A percentile compares a stretch with the other conserved stretches of the same genome.
phyloP scores from a whole-genome alignment of 2,113 vertebrate species.

The Myanophis thanlyinensis region DNA sequence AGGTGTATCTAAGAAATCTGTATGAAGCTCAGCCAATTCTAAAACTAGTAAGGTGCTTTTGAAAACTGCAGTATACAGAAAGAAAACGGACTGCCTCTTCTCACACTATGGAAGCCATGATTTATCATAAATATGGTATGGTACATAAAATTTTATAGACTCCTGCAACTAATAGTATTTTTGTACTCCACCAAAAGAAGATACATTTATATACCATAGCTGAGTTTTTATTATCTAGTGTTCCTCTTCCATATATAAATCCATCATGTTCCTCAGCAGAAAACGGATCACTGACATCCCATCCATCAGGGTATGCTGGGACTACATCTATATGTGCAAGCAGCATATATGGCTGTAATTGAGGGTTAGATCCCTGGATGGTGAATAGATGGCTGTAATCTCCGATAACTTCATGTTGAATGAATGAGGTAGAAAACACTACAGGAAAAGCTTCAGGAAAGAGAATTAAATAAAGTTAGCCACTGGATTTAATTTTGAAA shows the following conservation, averaged over 20 bases:
- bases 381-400: slow-evolving; percentile 89
- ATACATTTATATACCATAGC: slow-evolving; percentile 75
- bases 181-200: background rate
- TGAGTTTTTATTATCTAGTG: slow-evolving; percentile 88
- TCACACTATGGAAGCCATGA: background rate
- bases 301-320: slow-evolving; percentile 82
- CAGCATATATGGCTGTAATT: slow-evolving; percentile 85
- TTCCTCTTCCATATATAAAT: slow-evolving; percentile 92
- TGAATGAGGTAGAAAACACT: slow-evolving; percentile 83
- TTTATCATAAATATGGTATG: background rate
- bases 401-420: slow-evolving; percentile 84
- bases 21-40: background rate
- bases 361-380: slow-evolving; percentile 75
- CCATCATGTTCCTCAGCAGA: slow-evolving; percentile 84
- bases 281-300: slow-evolving; percentile 87
- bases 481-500: background rate
- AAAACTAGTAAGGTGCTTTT: background rate
- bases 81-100: background rate
- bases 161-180: background rate
- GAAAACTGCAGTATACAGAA: background rate
- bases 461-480: slow-evolving; percentile 9
- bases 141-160: background rate
- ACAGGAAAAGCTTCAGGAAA: slow-evolving; percentile 81
- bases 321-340: slow-evolving; percentile 94
- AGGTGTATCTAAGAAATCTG: background rate